Evolutionary conservation across 2,797 vertebrate species (phyloP), one percentile per base, ranked within the genome.

Genomic region (Zalophus californianus): DNA sequence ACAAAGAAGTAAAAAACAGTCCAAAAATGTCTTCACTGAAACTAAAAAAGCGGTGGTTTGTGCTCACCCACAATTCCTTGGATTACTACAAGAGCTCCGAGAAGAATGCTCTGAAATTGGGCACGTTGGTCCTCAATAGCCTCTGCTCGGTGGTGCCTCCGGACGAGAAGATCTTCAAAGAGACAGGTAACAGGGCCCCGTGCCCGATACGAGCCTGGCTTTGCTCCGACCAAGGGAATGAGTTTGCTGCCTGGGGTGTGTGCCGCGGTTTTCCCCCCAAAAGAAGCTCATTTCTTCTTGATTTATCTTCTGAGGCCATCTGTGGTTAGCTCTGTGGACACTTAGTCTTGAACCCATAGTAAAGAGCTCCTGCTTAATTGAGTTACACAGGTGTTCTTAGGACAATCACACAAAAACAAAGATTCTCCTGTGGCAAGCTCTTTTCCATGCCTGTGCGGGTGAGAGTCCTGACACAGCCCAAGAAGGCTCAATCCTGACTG

Each of bases 21-120:
- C 99, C 99, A 4, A 99, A 99, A 97, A 98, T 98, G 98, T 99
- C 99, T 0, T 99, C 99, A 0, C 98, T 99, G 97, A 99, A 99
- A 96, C 98, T 99, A 80, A 99, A 99, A 98, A 99, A 99, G 96
- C 99, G 99, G 86, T 99, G 99, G 99, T 99, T 99, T 98, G 99
- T 99, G 90, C 99, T 99, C 6, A 99, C 99, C 0, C 99, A 99
- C 98, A 99, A 99, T 95, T 99, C 99, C 79, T 98, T 99, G 98
- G 99, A 99, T 98, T 99, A 99, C 98, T 99, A 99, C 96, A 99
- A 99, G 99, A 99, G 99, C 98, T 99, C 99, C 0, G 99, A 99
- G 98, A 99, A 99, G 50, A 99, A 99, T 0, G 99, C 99, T 4
- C 98, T 99, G 95, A 99, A 99, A 96, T 97, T 99, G 98, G 99